Conservation (phyloP, 64 coral and sea anemone species). For the Actinia equina region DNA sequence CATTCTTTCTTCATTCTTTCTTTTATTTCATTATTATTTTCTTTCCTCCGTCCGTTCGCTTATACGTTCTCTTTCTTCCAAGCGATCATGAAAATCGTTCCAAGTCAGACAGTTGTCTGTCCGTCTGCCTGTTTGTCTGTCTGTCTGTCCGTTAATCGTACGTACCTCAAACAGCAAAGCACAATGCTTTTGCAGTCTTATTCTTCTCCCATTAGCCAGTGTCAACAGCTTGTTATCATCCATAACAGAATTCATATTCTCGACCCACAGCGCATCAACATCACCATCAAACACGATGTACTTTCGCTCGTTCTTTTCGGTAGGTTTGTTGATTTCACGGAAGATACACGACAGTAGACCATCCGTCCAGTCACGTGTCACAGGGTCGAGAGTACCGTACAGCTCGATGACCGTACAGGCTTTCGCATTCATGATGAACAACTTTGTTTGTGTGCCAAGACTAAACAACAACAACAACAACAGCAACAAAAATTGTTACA, state of each 20-base stretch:
- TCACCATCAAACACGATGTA: slow-evolving; percentile 99
- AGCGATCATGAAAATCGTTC: too few species aligned
- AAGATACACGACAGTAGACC: slow-evolving; percentile 94
- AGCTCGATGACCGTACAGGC: slow-evolving; percentile 94
- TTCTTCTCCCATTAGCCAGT: slow-evolving; percentile 95
- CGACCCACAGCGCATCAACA: slow-evolving; percentile 96
- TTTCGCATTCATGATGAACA: slow-evolving; percentile 93
- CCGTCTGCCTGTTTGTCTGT: too few species aligned
- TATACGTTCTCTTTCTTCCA: too few species aligned
- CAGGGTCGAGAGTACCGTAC: slow-evolving; percentile 92
- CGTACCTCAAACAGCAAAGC: slow-evolving; percentile 96
- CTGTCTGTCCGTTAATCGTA: neutral
- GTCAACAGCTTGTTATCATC: slow-evolving; percentile 95
- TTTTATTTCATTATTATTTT: too few species aligned
- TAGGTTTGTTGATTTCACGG: slow-evolving; percentile 99
- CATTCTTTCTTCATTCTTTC: neutral
- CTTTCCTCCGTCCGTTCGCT: too few species aligned
- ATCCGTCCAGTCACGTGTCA: slow-evolving; percentile 97
- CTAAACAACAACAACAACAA: slow-evolving; percentile 36
- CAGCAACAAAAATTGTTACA: too few species aligned
- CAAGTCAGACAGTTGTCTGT: too few species aligned
- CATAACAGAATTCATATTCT: slow-evolving; percentile 99
- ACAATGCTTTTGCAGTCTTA: slow-evolving; percentile 95
- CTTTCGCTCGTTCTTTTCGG: slow-evolving; percentile 97
- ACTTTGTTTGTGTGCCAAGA: slow-evolving; percentile 81